Evolutionary conservation across 2,797 vertebrate genomes (phyloP).

Genomic region (Neostethus bicornis): DNA sequence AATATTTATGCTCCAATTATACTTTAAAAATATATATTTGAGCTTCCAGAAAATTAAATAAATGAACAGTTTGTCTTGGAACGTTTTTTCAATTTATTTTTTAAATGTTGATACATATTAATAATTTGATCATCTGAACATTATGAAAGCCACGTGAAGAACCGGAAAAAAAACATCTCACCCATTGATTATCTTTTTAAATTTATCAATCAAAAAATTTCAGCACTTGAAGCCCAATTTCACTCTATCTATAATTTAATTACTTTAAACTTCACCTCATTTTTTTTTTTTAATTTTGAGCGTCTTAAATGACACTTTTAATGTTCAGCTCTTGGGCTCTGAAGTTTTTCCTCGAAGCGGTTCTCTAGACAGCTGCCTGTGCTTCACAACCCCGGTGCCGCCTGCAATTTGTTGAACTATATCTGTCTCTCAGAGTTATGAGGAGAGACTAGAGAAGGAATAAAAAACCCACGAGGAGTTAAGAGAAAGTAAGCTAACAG

Average conservation of each 20-base stretch:
- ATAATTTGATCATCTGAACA: not conserved
- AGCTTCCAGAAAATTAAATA: not conserved
- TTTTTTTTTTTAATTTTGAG: not conserved
- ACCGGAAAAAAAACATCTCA: too few relatives aligned
- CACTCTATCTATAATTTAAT: too few relatives aligned
- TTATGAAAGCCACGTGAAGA: not conserved
- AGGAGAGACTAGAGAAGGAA: conserved; percentile 12
- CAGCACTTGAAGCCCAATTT: too few relatives aligned
- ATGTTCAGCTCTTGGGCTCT: not conserved
- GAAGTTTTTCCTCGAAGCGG: not conserved
- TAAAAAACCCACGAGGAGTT: conserved; percentile 6
- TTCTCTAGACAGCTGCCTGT: conserved; percentile 6
- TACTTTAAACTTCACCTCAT: too few relatives aligned
- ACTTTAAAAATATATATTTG: too few relatives aligned
- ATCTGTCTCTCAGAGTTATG: conserved; percentile 38
- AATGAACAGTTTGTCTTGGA: not conserved
- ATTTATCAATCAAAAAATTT: too few relatives aligned
- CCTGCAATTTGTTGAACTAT: conserved; percentile 34
- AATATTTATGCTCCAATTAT: too few relatives aligned
- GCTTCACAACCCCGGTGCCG: conserved; percentile 12
- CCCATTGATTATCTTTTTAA: too few relatives aligned
- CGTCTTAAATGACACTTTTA: conserved; percentile 2
- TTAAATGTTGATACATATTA: not conserved
- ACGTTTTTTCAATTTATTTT: not conserved
- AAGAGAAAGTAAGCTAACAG: not conserved